phyloP scores from a whole-genome alignment of 2,797 vertebrate genomes.

The Pagetopsis macropterus region DNA sequence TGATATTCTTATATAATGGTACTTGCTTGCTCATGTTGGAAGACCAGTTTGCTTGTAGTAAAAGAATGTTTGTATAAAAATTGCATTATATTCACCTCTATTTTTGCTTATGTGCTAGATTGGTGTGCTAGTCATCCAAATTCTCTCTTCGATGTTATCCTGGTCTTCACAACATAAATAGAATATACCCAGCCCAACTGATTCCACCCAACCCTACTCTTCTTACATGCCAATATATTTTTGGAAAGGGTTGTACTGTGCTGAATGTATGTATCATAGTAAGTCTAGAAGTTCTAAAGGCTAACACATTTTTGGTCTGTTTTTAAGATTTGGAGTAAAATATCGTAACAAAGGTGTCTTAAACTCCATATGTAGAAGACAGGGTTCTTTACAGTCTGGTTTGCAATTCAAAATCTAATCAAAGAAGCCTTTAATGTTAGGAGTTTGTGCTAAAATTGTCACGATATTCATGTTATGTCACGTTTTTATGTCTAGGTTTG shows the following conservation, averaged over 20 bases:
- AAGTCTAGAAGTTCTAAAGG: too few species aligned
- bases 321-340: neutral
- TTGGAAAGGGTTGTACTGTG: slow-evolving; percentile 2
- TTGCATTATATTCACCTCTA: neutral
- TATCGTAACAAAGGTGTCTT: neutral
- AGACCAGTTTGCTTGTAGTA: neutral
- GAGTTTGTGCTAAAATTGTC: too few species aligned
- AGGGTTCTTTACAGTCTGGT: neutral
- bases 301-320: neutral
- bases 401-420: too few species aligned
- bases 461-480: too few species aligned
- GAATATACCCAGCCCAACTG: slow-evolving; percentile 12
- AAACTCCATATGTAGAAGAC: neutral
- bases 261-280: neutral
- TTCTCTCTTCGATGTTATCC: slow-evolving; percentile 33
- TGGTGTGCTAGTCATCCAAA: slow-evolving; percentile 6
- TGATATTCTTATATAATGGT: neutral
- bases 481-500: too few species aligned
- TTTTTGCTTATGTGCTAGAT: slow-evolving; percentile 14
- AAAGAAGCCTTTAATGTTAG: too few species aligned
- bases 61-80: slow-evolving; percentile 1
- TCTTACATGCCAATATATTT: neutral
- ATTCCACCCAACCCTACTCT: neutral
- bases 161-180: slow-evolving; percentile 30
- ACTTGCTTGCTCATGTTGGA: neutral